Percentiles rank a stretch among this genome's conserved stretches.
Evolutionary conservation across 2,888 invertebrate genomes (phyloP).

Genomic region (Andrena bicolor): DNA sequence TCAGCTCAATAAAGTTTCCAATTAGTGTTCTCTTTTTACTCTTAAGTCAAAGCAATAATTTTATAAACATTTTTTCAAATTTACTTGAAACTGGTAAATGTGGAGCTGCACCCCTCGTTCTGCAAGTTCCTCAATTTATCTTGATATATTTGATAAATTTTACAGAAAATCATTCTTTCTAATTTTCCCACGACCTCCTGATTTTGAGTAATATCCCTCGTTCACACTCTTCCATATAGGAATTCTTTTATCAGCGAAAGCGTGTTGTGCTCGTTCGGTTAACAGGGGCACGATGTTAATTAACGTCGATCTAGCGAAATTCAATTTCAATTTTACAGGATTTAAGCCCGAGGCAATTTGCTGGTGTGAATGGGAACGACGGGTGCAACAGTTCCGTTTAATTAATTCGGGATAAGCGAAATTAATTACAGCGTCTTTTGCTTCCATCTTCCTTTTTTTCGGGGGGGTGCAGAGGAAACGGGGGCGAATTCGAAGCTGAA

Average conservation of each 20-base stretch:
- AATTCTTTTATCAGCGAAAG: background rate
- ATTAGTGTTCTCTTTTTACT: no score
- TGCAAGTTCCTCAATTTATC: no score
- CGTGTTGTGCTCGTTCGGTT: conserved; percentile 11
- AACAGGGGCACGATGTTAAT: conserved; percentile 39
- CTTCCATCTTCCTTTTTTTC: background rate
- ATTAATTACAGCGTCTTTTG: background rate
- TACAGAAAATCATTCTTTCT: no score
- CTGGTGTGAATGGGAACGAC: conserved; percentile 4
- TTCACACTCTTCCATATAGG: background rate
- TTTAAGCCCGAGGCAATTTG: conserved; percentile 34
- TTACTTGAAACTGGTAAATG: no score
- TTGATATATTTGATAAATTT: no score
- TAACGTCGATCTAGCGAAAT: conserved; percentile 44
- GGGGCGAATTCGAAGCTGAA: background rate
- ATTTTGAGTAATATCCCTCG: no score
- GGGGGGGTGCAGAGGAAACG: background rate
- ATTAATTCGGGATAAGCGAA: conserved; percentile 17
- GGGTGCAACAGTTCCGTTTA: conserved; percentile 22
- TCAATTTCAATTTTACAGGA: conserved; percentile 52
- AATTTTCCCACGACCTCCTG: no score
- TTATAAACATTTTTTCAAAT: no score
- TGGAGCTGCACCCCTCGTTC: no score
- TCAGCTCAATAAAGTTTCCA: no score
- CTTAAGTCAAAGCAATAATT: no score